These are phyloP conservation scores for Amblyraja radiata DNA, from an alignment of 2,797 vertebrate genomes.

Conservation along the genomic window DNA sequence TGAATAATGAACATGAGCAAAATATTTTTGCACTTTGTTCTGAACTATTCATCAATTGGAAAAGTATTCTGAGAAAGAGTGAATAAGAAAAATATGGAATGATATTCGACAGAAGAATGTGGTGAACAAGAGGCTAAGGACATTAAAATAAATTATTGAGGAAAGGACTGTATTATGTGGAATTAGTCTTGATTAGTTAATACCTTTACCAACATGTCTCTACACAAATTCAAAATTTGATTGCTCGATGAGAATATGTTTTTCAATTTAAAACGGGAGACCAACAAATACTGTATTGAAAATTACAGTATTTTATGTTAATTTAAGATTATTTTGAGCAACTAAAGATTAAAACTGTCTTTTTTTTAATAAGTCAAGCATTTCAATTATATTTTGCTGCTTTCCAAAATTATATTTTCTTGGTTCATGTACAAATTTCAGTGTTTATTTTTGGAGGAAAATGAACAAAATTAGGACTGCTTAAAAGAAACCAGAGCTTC, in stretches of 20 bases:
- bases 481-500: not conserved
- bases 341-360: not conserved
- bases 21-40: not conserved
- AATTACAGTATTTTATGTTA: not conserved
- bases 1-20: not conserved
- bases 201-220: too few species aligned
- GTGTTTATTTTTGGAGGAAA: not conserved
- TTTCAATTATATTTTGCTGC: not conserved
- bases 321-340: not conserved
- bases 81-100: not conserved
- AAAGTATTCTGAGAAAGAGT: not conserved
- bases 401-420: not conserved
- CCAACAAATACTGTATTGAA: not conserved
- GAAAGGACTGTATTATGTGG: not conserved
- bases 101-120: not conserved
- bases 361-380: not conserved
- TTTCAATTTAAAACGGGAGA: not conserved
- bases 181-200: not conserved
- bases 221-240: not conserved
- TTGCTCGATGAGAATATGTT: not conserved
- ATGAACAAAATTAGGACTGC: not conserved
- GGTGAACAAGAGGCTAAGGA: not conserved
- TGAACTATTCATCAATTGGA: not conserved
- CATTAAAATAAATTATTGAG: not conserved
- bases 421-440: not conserved